Conservation (phyloP, 2,113 vertebrate species). For the Suricata suricatta region DNA sequence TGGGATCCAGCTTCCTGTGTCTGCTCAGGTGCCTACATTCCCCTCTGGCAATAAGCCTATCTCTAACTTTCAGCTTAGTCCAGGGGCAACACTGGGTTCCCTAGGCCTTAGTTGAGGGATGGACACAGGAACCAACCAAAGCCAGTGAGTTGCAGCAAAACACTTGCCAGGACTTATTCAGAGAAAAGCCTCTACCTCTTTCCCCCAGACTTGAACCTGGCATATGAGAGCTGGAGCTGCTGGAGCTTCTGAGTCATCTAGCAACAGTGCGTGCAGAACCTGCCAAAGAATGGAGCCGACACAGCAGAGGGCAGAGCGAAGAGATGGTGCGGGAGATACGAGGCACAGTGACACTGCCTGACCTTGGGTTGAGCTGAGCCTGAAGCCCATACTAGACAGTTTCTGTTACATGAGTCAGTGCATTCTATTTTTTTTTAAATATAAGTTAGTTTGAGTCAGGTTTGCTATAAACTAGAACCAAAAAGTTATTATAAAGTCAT, state of each 20-base stretch:
- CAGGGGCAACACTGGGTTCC: neutral
- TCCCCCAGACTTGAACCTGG: neutral
- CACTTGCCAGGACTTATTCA: neutral
- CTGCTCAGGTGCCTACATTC: neutral
- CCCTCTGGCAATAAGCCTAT: neutral
- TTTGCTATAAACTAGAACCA: neutral
- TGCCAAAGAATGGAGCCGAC: neutral
- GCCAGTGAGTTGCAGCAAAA: neutral
- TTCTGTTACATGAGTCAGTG: neutral
- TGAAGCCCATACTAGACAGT: neutral
- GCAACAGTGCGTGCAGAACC: neutral
- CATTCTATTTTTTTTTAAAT: neutral
- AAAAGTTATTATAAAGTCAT: neutral
- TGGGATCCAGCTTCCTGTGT: neutral
- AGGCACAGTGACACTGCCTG: neutral
- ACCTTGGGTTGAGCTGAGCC: neutral
- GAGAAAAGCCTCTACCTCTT: neutral
- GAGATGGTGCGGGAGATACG: neutral
- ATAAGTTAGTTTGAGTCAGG: neutral
- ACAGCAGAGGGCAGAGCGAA: neutral
- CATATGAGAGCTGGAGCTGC: neutral
- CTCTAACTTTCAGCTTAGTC: neutral
- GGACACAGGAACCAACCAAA: neutral
- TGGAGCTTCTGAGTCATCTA: neutral
- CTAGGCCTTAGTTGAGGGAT: neutral